Evolutionary conservation across 2,113 vertebrate species (phyloP), one percentile per base, ranked within the genome.

Genomic region (Abramis brama): DNA sequence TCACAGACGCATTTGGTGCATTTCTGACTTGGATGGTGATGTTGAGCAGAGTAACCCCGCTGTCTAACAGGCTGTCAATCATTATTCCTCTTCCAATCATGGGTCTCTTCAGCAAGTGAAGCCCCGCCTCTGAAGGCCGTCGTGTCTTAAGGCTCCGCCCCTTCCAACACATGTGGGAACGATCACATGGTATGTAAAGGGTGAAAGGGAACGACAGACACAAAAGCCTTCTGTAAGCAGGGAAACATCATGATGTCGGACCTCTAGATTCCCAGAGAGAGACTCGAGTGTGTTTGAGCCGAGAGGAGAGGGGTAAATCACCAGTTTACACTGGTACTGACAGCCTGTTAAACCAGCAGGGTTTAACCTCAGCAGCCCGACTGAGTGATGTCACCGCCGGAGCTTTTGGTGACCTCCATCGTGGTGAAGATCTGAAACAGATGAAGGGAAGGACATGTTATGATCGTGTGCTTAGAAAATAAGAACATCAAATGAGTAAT

Each of bases 291-390:
- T 15, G 45, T 50, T 27, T 19, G 47, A 0, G 45, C 19, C 1
- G 11, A 60, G 36, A 45, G 12, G n/a, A 17, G 73, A 82, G 62
- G 33, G 59, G 57, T 27, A 19, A 21, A 39, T 76, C 33, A 68
- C 33, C 45, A 43, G 79, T 27, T 21, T 52, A 90, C 88, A 91
- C 79, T 73, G 81, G 79, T 57, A 76, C 19, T 80, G 90, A 94
- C 93, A 93, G 25, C 92, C 90, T 12, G 87, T 93, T 94, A 93
- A 95, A 94, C 94, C 17, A 96, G 97, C 97, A 95, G 96, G 95
- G 94, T 89, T 96, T 99, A 99, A 96, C 97, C 97, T 99, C 98
- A 99, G 97, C 98, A 99, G 80, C 97, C 97, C 0, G 93, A 82
- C 89, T 96, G 94, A 2, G 87, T 86, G 95, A 98, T 94, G 93